These are phyloP conservation scores for Paratilapia polleni DNA, from an alignment of 2,113 vertebrate genomes.

Conservation along the genomic window DNA sequence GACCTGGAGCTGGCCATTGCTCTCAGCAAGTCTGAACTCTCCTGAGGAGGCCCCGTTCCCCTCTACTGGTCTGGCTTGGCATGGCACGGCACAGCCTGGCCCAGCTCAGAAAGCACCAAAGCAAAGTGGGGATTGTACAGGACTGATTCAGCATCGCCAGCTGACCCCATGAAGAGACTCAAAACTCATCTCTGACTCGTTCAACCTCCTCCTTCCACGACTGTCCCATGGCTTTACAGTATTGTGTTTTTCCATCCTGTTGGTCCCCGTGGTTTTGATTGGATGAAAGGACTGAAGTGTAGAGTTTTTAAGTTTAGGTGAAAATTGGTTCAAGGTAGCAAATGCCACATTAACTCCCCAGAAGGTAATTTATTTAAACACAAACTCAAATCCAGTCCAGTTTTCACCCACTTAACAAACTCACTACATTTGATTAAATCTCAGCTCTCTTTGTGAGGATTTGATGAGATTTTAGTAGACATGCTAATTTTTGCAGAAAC, in stretches of 20 bases:
- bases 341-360: slow-evolving; percentile 15
- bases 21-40: slow-evolving; percentile 98
- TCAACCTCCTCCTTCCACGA: not conserved
- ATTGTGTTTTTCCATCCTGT: slow-evolving; percentile 22
- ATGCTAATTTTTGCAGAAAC: not conserved
- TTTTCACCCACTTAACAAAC: slow-evolving; percentile 39
- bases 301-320: not conserved
- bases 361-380: slow-evolving; percentile 66
- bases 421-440: slow-evolving; percentile 24
- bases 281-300: slow-evolving; percentile 10
- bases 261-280: slow-evolving; percentile 9
- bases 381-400: slow-evolving; percentile 3
- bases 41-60: slow-evolving; percentile 81
- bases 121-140: slow-evolving; percentile 60
- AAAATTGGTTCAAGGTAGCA: not conserved
- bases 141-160: slow-evolving; percentile 60
- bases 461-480: not conserved
- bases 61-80: slow-evolving; percentile 23
- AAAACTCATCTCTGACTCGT: slow-evolving; percentile 31
- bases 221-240: slow-evolving; percentile 18
- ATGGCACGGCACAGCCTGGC: slow-evolving; percentile 51
- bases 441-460: not conserved
- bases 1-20: slow-evolving; percentile 99
- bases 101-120: slow-evolving; percentile 68
- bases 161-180: slow-evolving; percentile 58